Conservation (phyloP, 2,113 vertebrate genomes). For the Colaptes auratus region DNA sequence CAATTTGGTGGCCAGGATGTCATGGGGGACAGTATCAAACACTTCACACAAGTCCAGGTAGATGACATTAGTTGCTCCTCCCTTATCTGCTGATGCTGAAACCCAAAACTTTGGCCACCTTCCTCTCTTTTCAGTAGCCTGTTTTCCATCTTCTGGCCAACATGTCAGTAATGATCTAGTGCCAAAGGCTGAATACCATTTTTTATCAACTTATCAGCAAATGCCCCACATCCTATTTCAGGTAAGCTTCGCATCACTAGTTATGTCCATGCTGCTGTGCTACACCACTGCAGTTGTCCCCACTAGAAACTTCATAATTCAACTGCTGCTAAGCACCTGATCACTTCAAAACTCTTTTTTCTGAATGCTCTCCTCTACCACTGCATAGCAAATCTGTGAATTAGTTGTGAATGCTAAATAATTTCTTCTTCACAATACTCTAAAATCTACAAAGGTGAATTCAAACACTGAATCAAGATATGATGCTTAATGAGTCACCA, state of each 20-base stretch:
- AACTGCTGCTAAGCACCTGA: neutral
- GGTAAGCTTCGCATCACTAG: neutral
- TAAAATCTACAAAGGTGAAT: neutral
- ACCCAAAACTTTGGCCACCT: neutral
- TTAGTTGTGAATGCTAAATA: neutral
- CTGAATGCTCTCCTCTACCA: neutral
- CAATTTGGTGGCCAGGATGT: too few species aligned
- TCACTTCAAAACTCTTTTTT: neutral
- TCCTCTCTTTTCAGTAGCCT: neutral
- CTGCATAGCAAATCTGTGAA: neutral
- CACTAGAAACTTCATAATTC: neutral
- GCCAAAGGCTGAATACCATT: neutral
- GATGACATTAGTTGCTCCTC: too few species aligned
- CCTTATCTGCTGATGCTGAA: too few species aligned
- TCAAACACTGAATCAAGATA: neutral
- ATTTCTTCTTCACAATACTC: neutral
- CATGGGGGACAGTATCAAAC: too few species aligned
- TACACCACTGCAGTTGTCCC: neutral
- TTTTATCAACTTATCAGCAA: neutral
- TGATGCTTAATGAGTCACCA: neutral
- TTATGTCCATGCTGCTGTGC: neutral
- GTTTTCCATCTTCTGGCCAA: neutral
- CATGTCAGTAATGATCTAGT: neutral
- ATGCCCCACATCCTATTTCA: neutral
- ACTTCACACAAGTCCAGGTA: too few species aligned